Evolutionary conservation across 2,797 vertebrate genomes (phyloP).

Genomic region (Pachyuromys duprasi): DNA sequence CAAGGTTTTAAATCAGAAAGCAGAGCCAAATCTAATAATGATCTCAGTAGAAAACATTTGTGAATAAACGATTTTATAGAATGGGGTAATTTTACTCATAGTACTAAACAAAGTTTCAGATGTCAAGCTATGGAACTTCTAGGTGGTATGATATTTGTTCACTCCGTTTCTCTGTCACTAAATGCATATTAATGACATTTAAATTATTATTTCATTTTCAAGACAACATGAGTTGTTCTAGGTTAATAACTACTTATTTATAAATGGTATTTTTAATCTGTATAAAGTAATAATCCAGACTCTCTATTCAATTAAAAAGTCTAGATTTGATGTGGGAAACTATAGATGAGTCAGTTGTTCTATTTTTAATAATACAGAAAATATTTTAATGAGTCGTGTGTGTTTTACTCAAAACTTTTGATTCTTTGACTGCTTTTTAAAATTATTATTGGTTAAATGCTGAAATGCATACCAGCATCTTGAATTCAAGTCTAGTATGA

Average conservation of each 20-base stretch:
- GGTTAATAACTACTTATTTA: neutral
- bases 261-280: neutral
- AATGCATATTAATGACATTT: neutral
- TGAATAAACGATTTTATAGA: neutral
- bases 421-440: neutral
- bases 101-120: neutral
- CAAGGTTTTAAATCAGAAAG: constrained; percentile 68
- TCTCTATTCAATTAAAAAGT: neutral
- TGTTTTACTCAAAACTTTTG: neutral
- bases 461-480: neutral
- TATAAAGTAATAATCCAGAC: neutral
- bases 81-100: neutral
- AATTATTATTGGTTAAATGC: neutral
- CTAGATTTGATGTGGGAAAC: neutral
- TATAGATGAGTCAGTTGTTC: neutral
- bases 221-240: neutral
- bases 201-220: constrained; percentile 39
- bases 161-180: neutral
- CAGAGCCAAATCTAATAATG: neutral
- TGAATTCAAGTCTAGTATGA: neutral
- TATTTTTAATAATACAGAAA: neutral
- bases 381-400: neutral
- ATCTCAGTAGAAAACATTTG: neutral
- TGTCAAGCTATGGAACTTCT: neutral
- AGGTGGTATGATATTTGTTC: neutral